Evolutionary conservation across 2,797 vertebrate genomes (phyloP).

Genomic region (Galagoides demidoff): DNA sequence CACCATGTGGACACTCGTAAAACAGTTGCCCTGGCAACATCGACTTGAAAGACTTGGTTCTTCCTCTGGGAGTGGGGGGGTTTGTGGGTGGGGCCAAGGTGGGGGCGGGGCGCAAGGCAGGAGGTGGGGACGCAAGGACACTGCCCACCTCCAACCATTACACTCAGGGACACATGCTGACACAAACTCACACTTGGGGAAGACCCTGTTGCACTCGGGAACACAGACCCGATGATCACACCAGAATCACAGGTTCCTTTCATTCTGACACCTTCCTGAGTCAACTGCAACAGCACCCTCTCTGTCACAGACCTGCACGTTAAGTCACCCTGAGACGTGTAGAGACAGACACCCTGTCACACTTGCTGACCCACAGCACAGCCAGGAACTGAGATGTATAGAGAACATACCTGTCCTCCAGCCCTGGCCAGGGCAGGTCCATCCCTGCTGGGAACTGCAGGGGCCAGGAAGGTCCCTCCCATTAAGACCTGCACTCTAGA

Average conservation of each 20-base stretch:
- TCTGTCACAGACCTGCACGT: not conserved
- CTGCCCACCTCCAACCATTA: not conserved
- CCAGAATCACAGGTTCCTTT: not conserved
- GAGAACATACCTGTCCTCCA: not conserved
- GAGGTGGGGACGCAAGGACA: not conserved
- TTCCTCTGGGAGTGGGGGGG: conserved; percentile 26
- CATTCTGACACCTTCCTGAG: not conserved
- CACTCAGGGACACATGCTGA: not conserved
- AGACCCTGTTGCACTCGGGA: not conserved
- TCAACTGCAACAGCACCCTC: not conserved
- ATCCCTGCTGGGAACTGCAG: not conserved
- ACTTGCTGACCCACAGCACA: conserved; percentile 42
- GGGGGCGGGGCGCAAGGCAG: not conserved
- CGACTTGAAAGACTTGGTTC: conserved; percentile 69
- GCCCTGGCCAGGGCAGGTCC: not conserved
- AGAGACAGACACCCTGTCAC: not conserved
- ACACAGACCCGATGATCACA: not conserved
- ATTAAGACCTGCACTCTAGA: not conserved
- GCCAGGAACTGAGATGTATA: not conserved
- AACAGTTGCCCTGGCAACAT: conserved; percentile 76
- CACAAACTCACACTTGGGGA: not conserved
- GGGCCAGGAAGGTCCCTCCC: not conserved
- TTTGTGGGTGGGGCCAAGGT: not conserved
- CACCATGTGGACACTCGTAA: conserved; percentile 80
- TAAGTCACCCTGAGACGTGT: not conserved